These are phyloP conservation scores for Laticauda laticaudata DNA, from an alignment of 2,113 vertebrate species.

Conservation along the genomic window DNA sequence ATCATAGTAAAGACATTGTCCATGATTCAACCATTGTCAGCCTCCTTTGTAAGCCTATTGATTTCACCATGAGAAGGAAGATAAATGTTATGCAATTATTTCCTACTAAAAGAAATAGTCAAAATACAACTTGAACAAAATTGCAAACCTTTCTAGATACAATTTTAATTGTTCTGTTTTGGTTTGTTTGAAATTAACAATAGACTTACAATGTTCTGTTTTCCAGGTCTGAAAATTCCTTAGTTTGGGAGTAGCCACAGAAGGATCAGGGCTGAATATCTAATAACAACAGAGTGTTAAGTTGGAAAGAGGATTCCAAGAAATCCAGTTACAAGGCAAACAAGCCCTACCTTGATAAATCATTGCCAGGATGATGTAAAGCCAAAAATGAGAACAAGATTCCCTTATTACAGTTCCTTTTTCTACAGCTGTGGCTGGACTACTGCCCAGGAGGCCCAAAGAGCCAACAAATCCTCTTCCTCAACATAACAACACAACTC, in stretches of 20 bases:
- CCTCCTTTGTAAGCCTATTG: not conserved
- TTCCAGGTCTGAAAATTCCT: conserved; percentile 35
- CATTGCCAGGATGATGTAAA: conserved; percentile 59
- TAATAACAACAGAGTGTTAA: conserved; percentile 15
- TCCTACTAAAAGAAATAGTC: not conserved
- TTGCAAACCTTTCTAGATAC: not conserved
- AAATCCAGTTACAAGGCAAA: conserved; percentile 19
- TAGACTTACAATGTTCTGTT: conserved; percentile 42
- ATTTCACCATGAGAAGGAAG: not conserved
- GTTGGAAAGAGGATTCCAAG: conserved; percentile 27
- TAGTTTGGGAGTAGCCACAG: not conserved
- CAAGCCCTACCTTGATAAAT: conserved; percentile 54
- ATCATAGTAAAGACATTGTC: not conserved
- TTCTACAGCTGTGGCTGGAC: conserved; percentile 60
- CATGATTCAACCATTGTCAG: not conserved
- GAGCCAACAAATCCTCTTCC: conserved; percentile 43
- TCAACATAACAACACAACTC: conserved; percentile 45
- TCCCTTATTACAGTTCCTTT: conserved; percentile 58
- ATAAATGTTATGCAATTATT: not conserved
- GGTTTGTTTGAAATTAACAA: conserved; percentile 22
- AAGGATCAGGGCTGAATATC: not conserved
- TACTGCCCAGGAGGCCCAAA: conserved; percentile 41
- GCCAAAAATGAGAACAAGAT: conserved; percentile 48
- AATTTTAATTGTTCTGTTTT: not conserved
- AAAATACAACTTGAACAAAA: not conserved